Base-by-base conservation (phyloP, 2,113 vertebrate genomes). In the Trichechus manatus region DNA sequence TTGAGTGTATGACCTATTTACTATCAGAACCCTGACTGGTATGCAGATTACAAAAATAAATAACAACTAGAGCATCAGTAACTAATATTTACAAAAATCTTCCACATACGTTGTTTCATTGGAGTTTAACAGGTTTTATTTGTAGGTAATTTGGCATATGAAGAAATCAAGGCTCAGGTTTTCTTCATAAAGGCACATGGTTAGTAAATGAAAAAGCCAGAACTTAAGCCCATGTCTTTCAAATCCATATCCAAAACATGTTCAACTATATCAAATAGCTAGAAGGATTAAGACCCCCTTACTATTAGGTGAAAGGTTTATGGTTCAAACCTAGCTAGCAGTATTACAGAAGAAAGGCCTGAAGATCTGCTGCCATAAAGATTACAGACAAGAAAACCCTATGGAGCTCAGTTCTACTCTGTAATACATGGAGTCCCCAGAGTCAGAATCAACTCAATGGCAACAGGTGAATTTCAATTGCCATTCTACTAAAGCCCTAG, bases 41-140 rank as follows among this genome's bases (percentile, higher is more conserved):
- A 64, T 17, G 17, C 25, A 75, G n/a, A 53, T 77, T n/a, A 89
- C 86, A 89, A 10, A 93, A 89, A 59, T 42, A 84, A 94, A 59
- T 44, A 83, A 83, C 56, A 88, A 25, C 4, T 22, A 68, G 8
- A 63, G 27, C 2, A 84, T 29, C 4, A 82, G 4, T 53, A 92
- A 83, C 22, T 53, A 22, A 80, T 0, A 5, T 90, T 83, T 36
- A 64, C 2, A 85, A 85, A 85, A 47, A 5, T 75, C 10, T 93
- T 91, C 25, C 19, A 70, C 11, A 11, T 5, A 2, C 19, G 13
- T 33, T 59, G 44, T 72, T 83, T 75, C 74, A 83, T 8, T 77
- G 36, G 9, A 64, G 66, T 78, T 23, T 87, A 94, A 47, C 9
- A 85, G 20, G 44, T 33, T 91, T 94, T 84, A 84, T 81, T 89